Conservation (phyloP, 2,888 invertebrate species). For the Coleophora flavipennella region DNA sequence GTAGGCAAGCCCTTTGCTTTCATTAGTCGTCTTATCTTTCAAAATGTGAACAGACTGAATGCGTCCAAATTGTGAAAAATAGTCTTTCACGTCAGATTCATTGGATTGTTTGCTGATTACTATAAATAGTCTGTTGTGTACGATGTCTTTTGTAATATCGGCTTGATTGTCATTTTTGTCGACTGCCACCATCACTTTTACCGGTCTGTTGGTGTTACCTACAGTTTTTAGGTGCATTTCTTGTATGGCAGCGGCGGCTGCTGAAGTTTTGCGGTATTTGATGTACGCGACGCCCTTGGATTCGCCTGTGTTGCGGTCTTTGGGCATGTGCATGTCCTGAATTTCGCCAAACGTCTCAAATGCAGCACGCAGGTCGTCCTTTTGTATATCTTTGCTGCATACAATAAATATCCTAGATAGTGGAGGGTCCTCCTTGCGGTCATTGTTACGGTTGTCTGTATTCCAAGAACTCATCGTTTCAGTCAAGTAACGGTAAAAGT, state of each 20-base stretch:
- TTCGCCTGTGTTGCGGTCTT: constrained; percentile 85
- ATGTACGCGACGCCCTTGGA: constrained; percentile 94
- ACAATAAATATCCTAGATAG: constrained; percentile 92
- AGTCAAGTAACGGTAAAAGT: constrained; percentile 5
- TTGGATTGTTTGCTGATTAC: constrained; percentile 85
- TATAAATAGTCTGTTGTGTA: constrained; percentile 84
- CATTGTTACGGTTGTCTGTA: constrained; percentile 27
- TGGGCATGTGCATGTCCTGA: constrained; percentile 91
- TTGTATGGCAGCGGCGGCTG: constrained; percentile 91
- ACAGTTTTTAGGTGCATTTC: constrained; percentile 86
- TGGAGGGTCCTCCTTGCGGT: constrained; percentile 77
- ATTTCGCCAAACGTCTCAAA: constrained; percentile 88
- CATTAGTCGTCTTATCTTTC: constrained; percentile 83
- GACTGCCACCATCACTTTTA: constrained; percentile 93
- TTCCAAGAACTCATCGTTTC: constrained; percentile 19
- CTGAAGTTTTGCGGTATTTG: constrained; percentile 91
- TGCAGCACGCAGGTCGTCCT: constrained; percentile 83
- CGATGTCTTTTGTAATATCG: constrained; percentile 31
- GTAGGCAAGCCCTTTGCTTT: constrained; percentile 91
- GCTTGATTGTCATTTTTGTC: constrained; percentile 39
- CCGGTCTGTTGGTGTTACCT: constrained; percentile 80
- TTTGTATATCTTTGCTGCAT: constrained; percentile 78
- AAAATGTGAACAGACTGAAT: constrained; percentile 85
- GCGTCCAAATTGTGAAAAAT: constrained; percentile 89
- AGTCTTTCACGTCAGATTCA: constrained; percentile 82